Evolutionary conservation across 2,888 invertebrate species (phyloP), one percentile per base, ranked within the genome.

Genomic region (Tiphia femorata): DNA sequence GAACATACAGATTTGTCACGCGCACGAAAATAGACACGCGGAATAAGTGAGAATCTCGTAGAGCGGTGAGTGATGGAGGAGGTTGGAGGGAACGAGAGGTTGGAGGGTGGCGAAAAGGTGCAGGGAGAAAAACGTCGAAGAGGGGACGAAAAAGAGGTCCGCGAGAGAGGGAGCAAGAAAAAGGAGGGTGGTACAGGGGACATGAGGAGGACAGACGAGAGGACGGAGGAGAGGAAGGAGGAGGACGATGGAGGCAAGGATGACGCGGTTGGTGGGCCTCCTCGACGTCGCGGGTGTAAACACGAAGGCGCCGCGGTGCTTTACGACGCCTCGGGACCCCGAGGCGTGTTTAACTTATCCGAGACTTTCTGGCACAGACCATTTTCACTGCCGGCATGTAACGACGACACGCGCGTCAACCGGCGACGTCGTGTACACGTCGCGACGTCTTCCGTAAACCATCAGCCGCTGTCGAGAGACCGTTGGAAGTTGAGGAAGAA

Each of bases 221-320:
- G 19, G n/a, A 14, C 25, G 25, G 12, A 40, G 21, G 54, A 47
- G 37, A 27, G 20, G 27, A 35, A 47, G 7, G 48, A 46, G 42
- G 33, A 23, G 20, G 29, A 46, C 49, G 62, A 52, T 60, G 67
- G 51, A 43, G 60, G 52, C n/a, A n/a, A 64, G 58, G 63, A 61
- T 54, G 67, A 70, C 74, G 68, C 65, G 65, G 61, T 72, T 74
- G 74, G 72, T 73, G 74, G 73, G 71, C 73, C 67, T 54, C 69
- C 68, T 63, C 67, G 69, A 60, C 69, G 60, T 62, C 64, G 56
- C 49, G 58, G 57, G 73, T 84, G 84, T 86, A 86, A 86, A 86
- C 86, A 86, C 78, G 79, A 79, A 84, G 86, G 86, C 86, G 86
- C 86, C 86, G 84, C 84, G 84, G 81, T 83, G 83, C 84, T 85